Base-by-base conservation (phyloP, 1,140 invertebrate genomes). In the Harpegnathos saltator region DNA sequence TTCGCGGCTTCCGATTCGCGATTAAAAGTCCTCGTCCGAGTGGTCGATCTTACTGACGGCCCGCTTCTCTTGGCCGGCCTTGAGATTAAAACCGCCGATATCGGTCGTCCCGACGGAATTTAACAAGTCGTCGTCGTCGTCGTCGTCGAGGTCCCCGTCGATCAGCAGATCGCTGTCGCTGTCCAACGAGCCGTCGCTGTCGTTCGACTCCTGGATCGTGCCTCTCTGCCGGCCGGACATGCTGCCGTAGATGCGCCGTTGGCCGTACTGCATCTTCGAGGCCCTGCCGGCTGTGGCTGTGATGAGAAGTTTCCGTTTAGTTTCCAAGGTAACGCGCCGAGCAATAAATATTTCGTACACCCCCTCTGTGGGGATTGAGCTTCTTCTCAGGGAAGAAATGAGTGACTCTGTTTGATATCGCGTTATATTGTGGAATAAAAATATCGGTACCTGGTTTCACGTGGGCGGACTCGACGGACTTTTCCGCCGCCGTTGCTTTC, bases 141-240 rank as follows among this genome's bases (percentile, higher is more conserved):
- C 93, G 24, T 94, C 93, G 17, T 94, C 94, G 15, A 94, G 89
- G 80, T 94, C 93, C 7, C 94, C 94, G 77, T 95, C 95, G 22
- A 95, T 93, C 52, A 95, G 90, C 59, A 95, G 90, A 89, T 95
- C 95, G 12, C 94, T 95, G 77, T 95, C 95, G 52, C 94, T 94
- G 59, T 95, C 95, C 0, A 95, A 75, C 1, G 93, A 94, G 33
- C 90, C 93, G 1, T 84, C 92, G 61, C 91, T 93, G 29, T 93
- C 92, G 17, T 93, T 92, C 17, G 92, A 74, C 81, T 95, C 95
- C 33, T 92, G 91, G 38, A 92, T 92, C 2, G 85, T 88, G 56
- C 91, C 92, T 26, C 90, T 86, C 44, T 91, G 93, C 33, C 93
- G 89, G 61, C 94, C 95, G 9, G 94, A 94, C 95, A 95, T 95